phyloP scores from a whole-genome alignment of 1,140 invertebrate genomes.

The Drosophila eugracilis region DNA sequence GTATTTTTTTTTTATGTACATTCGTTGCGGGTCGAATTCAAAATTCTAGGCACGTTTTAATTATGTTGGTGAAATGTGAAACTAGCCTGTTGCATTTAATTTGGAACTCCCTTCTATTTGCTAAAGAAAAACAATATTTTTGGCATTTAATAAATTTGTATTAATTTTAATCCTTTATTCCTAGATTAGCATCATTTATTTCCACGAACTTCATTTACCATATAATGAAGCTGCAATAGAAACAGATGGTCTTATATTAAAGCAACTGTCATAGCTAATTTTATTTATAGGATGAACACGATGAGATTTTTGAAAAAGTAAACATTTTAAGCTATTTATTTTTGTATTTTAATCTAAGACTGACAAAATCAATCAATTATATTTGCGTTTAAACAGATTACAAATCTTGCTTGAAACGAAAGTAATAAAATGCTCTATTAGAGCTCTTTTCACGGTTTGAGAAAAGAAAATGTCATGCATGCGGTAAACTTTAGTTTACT shows the following conservation, averaged over 20 bases:
- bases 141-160: conserved; percentile 10
- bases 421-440: background rate
- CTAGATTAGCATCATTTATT: conserved; percentile 26
- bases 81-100: too few species aligned
- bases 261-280: background rate
- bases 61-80: too few species aligned
- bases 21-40: too few species aligned
- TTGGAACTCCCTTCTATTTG: background rate
- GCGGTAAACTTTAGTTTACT: conserved; percentile 15
- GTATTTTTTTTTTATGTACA: too few species aligned
- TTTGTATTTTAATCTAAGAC: background rate
- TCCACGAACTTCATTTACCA: conserved; percentile 23
- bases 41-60: too few species aligned
- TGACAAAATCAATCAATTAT: background rate
- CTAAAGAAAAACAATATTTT: conserved; percentile 17
- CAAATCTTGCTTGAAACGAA: too few species aligned
- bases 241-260: conserved; percentile 10
- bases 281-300: conserved; percentile 14
- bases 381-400: too few species aligned
- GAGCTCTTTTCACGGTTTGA: background rate
- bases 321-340: background rate
- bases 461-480: background rate
- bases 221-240: conserved; percentile 30
- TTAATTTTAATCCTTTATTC: conserved; percentile 28
- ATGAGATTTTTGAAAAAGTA: background rate